Evolutionary conservation across 2,113 vertebrate genomes (phyloP).

Genomic region (Amia ocellicauda): DNA sequence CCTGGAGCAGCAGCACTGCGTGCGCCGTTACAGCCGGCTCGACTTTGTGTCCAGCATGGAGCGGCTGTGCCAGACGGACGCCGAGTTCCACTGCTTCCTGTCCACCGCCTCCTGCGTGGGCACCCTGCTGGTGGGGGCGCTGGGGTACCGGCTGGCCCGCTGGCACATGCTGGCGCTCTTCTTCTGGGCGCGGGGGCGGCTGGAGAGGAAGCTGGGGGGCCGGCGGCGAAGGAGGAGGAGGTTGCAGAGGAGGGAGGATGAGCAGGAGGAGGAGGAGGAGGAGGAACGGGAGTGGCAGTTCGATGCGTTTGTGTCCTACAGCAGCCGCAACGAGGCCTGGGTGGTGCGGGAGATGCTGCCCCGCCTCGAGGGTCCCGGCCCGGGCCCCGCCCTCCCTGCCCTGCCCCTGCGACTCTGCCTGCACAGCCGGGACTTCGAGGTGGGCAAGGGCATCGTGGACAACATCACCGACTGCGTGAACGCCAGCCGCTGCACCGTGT

Average conservation of each 20-base stretch:
- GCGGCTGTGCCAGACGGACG: conserved; percentile 35
- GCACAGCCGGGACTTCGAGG: conserved; percentile 46
- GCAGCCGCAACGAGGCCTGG: conserved; percentile 40
- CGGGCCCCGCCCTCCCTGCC: too few relatives aligned
- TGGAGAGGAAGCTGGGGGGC: conserved; percentile 30
- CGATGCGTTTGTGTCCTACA: conserved; percentile 48
- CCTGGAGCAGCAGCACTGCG: conserved; percentile 29
- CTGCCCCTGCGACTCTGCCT: conserved; percentile 40
- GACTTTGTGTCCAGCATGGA: conserved; percentile 39
- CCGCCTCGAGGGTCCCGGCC: conserved; percentile 38
- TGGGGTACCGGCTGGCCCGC: conserved; percentile 37
- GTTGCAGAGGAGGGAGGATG: neutral
- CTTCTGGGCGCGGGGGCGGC: conserved; percentile 31
- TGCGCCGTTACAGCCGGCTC: conserved; percentile 30
- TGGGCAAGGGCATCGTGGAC: conserved; percentile 45
- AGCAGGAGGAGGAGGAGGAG: neutral
- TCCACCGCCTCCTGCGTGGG: conserved; percentile 14
- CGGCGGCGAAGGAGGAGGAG: conserved; percentile 17
- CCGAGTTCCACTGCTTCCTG: conserved; percentile 33
- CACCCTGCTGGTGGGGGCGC: conserved; percentile 26
- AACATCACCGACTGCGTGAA: conserved; percentile 45
- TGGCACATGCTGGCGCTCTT: conserved; percentile 39
- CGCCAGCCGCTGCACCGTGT: conserved; percentile 39
- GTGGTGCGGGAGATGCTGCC: conserved; percentile 36
- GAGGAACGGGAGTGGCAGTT: conserved; percentile 29